Evolutionary conservation across 2,888 invertebrate species (phyloP).

Genomic region (Timema podura): DNA sequence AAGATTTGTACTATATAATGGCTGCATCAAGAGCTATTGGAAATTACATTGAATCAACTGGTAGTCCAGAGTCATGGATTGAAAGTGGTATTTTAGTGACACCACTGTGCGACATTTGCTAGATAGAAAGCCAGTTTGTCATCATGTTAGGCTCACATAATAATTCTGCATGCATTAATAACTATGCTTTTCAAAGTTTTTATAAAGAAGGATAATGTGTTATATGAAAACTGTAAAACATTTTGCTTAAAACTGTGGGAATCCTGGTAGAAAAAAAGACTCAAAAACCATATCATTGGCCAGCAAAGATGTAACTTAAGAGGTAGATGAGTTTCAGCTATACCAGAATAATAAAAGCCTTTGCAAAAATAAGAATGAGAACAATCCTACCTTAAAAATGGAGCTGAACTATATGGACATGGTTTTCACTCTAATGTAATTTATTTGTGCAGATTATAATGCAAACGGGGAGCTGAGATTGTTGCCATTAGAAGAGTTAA

Average conservation of each 20-base stretch:
- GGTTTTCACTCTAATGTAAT: conserved; percentile 17
- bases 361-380: not conserved
- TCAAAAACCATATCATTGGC: not conserved
- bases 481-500: conserved; percentile 14
- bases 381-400: conserved; percentile 11
- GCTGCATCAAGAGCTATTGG: not conserved
- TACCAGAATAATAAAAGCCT: not conserved
- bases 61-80: not conserved
- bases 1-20: not conserved
- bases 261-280: not conserved
- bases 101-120: not conserved
- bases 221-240: not conserved
- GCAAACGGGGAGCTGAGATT: conserved; percentile 16
- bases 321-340: not conserved
- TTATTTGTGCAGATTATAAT: conserved; percentile 16
- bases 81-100: not conserved
- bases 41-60: not conserved
- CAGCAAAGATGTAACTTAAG: not conserved
- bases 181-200: not conserved
- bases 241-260: not conserved
- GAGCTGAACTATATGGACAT: conserved; percentile 15
- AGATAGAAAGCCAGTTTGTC: not conserved
- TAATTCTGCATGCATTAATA: not conserved
- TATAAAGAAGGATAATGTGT: not conserved
- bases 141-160: not conserved